phyloP scores from a whole-genome alignment of 2,797 vertebrate species.

The Simalia tracyae region DNA sequence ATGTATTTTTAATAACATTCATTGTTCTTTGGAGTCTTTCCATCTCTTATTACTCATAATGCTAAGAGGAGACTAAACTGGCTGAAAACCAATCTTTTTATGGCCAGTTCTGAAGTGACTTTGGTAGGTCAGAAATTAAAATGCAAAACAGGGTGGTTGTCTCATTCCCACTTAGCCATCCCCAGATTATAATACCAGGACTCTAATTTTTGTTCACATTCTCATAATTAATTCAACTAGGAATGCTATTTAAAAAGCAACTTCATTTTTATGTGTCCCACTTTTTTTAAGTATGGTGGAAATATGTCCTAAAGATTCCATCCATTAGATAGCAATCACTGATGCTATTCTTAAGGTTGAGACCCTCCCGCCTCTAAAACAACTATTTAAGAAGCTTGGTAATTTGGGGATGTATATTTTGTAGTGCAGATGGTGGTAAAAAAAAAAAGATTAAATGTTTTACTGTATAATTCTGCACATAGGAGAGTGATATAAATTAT shows the following conservation, averaged over 20 bases:
- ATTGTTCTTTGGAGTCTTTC: conserved; percentile 9
- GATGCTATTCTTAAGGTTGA: background rate
- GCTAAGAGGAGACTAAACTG: conserved; percentile 4
- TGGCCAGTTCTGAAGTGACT: background rate
- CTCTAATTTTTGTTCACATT: conserved; percentile 6
- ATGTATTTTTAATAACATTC: conserved; percentile 34
- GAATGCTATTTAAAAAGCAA: background rate
- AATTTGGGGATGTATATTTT: background rate
- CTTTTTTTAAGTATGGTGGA: background rate
- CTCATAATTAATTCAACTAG: conserved; percentile 22
- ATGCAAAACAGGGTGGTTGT: background rate
- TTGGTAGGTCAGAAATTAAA: background rate
- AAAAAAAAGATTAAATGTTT: background rate
- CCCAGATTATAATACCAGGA: conserved; percentile 5
- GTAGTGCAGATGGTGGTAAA: background rate
- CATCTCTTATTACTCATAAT: background rate
- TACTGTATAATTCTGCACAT: background rate
- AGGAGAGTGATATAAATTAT: background rate
- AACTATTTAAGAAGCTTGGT: background rate
- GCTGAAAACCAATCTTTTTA: background rate
- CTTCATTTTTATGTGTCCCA: background rate
- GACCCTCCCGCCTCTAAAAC: background rate
- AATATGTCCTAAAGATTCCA: background rate
- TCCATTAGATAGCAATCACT: background rate
- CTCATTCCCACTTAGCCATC: background rate